phyloP scores from a whole-genome alignment of 1,140 invertebrate species.

The Cataglyphis hispanica region DNA sequence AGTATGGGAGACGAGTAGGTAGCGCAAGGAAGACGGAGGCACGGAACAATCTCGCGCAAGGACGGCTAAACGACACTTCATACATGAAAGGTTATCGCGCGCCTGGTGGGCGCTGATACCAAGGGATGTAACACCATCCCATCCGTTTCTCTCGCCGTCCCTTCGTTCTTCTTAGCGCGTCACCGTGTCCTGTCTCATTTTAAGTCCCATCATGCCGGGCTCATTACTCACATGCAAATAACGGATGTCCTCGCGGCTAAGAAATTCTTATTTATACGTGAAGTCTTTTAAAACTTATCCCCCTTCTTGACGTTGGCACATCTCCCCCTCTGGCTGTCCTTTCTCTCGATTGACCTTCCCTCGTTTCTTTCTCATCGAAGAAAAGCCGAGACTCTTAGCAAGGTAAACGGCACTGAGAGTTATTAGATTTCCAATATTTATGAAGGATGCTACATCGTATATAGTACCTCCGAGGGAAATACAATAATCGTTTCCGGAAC shows the following conservation, averaged over 20 bases:
- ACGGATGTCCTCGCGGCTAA: conserved; percentile 7
- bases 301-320: neutral
- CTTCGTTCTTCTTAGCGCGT: conserved; percentile 14
- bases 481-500: conserved; percentile 64
- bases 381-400: conserved; percentile 39
- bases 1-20: conserved; percentile 48
- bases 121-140: conserved; percentile 30
- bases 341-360: neutral
- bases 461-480: conserved; percentile 48
- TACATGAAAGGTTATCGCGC: conserved; percentile 78
- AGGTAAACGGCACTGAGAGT: conserved; percentile 35
- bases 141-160: conserved; percentile 7
- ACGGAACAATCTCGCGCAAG: conserved; percentile 52
- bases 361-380: conserved; percentile 5
- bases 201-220: conserved; percentile 59
- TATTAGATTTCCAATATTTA: conserved; percentile 62
- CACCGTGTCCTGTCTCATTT: conserved; percentile 62
- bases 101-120: conserved; percentile 76
- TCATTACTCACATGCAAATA: conserved; percentile 77
- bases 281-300: conserved; percentile 41
- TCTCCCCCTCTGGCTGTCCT: neutral
- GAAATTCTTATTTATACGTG: conserved; percentile 37
- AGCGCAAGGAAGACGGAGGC: conserved; percentile 23
- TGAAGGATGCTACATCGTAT: conserved; percentile 6
- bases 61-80: conserved; percentile 77